Evolutionary conservation across 2,113 vertebrate species (phyloP).

Genomic region (Diadophis punctatus): DNA sequence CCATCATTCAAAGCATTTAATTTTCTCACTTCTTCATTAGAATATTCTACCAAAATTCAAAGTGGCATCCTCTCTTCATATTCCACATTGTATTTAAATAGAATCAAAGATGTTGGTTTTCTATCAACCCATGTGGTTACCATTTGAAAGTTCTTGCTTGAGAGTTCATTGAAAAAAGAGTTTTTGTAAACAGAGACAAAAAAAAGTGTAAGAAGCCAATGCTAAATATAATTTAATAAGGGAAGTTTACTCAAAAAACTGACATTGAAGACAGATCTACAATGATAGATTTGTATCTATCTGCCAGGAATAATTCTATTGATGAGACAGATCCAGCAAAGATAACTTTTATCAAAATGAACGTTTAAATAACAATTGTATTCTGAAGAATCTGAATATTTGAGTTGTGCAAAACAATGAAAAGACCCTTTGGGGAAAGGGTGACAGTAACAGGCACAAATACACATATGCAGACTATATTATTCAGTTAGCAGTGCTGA

Average conservation of each 20-base stretch:
- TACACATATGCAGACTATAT: not conserved
- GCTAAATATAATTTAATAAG: conserved; percentile 23
- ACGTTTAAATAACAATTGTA: conserved; percentile 12
- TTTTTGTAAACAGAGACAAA: conserved; percentile 43
- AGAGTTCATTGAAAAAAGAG: conserved; percentile 22
- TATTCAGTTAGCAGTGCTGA: not conserved
- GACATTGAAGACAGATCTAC: conserved; percentile 32
- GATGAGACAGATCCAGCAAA: conserved; percentile 27
- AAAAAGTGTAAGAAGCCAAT: conserved; percentile 43
- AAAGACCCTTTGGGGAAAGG: not conserved
- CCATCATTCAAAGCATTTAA: conserved; percentile 19
- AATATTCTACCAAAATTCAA: conserved; percentile 41
- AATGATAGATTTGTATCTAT: not conserved
- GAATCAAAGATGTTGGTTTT: conserved; percentile 36
- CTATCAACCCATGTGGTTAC: conserved; percentile 34
- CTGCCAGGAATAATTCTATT: not conserved
- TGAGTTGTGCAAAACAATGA: not conserved
- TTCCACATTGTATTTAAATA: conserved; percentile 40
- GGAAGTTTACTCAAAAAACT: conserved; percentile 32
- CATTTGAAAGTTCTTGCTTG: conserved; percentile 45
- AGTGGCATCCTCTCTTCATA: conserved; percentile 48
- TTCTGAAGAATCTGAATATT: not conserved
- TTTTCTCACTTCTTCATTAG: conserved; percentile 40
- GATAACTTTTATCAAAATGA: conserved; percentile 19
- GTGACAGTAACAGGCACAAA: not conserved